Conservation (phyloP, 2,113 vertebrate genomes). For the Callithrix jacchus region DNA sequence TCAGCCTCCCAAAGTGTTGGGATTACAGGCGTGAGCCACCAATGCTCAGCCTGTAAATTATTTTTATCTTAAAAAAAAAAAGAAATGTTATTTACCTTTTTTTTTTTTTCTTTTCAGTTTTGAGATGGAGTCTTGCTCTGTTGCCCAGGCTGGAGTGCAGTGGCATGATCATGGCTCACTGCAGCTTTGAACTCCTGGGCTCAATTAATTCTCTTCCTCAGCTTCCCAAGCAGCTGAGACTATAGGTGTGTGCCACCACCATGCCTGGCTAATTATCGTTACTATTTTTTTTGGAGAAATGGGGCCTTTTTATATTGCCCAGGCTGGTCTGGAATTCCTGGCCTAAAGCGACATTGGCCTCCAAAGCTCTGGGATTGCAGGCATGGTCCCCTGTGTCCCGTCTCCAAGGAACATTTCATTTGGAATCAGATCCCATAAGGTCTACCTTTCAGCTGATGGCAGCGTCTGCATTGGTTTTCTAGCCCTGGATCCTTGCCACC, state of each 20-base stretch:
- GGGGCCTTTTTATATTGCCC: background rate
- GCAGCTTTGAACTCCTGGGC: background rate
- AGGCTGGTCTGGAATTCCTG: background rate
- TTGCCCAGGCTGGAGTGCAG: background rate
- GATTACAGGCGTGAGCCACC: too few species aligned
- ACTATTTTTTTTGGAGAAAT: background rate
- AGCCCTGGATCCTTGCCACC: background rate
- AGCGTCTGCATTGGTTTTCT: background rate
- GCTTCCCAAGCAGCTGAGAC: background rate
- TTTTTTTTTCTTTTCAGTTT: too few species aligned
- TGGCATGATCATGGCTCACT: background rate
- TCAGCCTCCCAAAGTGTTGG: too few species aligned
- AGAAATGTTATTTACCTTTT: too few species aligned
- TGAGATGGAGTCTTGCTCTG: too few species aligned
- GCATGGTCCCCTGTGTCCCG: background rate
- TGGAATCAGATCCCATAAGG: background rate
- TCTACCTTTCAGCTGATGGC: background rate
- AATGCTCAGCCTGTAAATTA: too few species aligned
- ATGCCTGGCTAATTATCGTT: background rate
- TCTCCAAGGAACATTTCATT: background rate
- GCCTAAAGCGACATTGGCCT: background rate
- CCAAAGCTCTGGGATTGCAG: background rate
- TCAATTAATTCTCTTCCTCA: background rate
- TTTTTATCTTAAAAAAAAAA: too few species aligned
- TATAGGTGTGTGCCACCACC: background rate